Conservation (phyloP, 2,888 invertebrate species). For the Epistrophe eligans region DNA sequence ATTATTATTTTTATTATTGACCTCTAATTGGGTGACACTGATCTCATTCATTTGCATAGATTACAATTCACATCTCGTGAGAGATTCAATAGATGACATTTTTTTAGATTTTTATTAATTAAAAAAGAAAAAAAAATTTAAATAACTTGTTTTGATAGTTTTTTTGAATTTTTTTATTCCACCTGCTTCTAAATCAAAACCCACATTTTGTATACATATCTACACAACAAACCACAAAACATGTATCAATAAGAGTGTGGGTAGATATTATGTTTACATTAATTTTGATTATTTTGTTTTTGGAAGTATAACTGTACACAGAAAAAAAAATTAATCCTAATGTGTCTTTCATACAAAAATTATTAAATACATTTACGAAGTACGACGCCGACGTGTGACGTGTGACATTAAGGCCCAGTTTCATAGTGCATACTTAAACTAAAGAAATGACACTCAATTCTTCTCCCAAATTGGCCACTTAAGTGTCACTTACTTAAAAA, state of each 20-base stretch:
- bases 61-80: constrained; percentile 1
- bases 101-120: background rate
- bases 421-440: too few species aligned
- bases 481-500: too few species aligned
- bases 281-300: background rate
- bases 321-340: background rate
- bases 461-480: too few species aligned
- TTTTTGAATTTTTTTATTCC: constrained; percentile 2
- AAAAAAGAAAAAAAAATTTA: background rate
- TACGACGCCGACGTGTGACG: too few species aligned
- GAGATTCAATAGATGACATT: constrained; percentile 3
- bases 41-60: constrained; percentile 46
- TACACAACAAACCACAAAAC: background rate
- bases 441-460: too few species aligned
- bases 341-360: background rate
- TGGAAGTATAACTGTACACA: background rate
- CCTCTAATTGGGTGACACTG: constrained; percentile 39
- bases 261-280: constrained; percentile 4
- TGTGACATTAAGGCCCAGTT: too few species aligned
- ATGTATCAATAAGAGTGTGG: constrained; percentile 2
- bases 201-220: background rate
- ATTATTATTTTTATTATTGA: constrained; percentile 24
- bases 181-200: constrained; percentile 15
- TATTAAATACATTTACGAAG: background rate
- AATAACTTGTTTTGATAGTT: constrained; percentile 2